Evolutionary conservation across 2,797 vertebrate genomes (phyloP), one percentile per base, ranked within the genome.

Genomic region (Brotula barbata): DNA sequence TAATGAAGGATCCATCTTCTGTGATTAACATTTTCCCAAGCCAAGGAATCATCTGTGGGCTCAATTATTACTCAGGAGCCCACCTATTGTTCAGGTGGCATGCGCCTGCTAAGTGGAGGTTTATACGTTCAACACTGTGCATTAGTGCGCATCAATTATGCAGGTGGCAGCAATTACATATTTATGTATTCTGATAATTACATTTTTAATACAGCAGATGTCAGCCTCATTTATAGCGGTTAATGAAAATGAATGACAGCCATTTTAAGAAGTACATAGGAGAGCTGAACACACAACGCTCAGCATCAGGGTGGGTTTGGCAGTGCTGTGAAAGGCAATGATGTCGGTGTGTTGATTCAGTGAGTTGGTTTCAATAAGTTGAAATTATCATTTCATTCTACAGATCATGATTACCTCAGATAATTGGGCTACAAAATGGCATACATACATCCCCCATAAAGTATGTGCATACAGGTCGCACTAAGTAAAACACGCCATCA

Each of bases 151-250:
- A 88, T 90, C 75, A 89, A 90, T 92, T 90, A 91, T 90, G 89
- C 86, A 92, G 84, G 82, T 85, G 73, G 83, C 66, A 45, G 78
- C 84, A 87, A 88, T 91, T 88, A 87, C 82, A 83, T 87, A 91
- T 90, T 89, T 88, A 90, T 89, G 87, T 82, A 87, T 91, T 90
- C 85, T 82, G 85, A 90, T 89, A 88, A 91, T 89, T 88, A 86
- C 83, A 87, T 90, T 89, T 90, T 88, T 90, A 90, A 90, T 89
- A 84, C 76, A 82, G 88, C 88, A 88, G 87, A 90, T 88, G 89
- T 88, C 85, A 79, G 81, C 58, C 77, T 87, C 86, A 86, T 88
- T 89, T 84, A 82, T 77, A 72, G 81, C 69, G 50, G 73, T 87
- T 90, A 90, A 89, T 92, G 87, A 87, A 90, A 89, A 88, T 87